Evolutionary conservation across 2,797 vertebrate species (phyloP).

Genomic region (Danionella dracula): DNA sequence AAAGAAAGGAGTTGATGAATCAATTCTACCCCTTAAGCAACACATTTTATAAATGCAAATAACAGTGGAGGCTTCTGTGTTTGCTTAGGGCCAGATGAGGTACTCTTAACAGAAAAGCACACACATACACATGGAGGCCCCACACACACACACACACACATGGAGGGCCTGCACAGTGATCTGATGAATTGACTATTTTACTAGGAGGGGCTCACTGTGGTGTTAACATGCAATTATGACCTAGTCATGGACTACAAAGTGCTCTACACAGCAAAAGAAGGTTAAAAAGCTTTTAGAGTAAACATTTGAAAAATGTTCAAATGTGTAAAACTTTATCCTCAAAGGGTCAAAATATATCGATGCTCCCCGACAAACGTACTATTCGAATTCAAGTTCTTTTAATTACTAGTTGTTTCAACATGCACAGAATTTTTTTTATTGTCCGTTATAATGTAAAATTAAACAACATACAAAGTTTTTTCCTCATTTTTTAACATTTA

Average conservation of each 20-base stretch:
- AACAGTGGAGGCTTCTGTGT: slow-evolving; percentile 54
- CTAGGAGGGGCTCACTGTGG: slow-evolving; percentile 60
- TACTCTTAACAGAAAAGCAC: slow-evolving; percentile 44
- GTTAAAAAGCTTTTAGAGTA: slow-evolving; percentile 45
- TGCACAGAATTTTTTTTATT: no score
- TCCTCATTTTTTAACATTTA: no score
- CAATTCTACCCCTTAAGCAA: slow-evolving; percentile 71
- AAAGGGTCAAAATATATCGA: no score
- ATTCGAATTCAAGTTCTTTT: no score
- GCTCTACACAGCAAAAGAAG: slow-evolving; percentile 59
- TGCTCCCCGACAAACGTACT: no score
- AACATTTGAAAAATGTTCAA: slow-evolving; percentile 40
- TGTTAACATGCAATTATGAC: slow-evolving; percentile 72
- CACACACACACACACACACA: slow-evolving; percentile 35
- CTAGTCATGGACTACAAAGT: slow-evolving; percentile 70
- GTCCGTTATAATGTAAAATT: no score
- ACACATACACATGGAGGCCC: slow-evolving; percentile 33
- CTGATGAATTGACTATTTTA: slow-evolving; percentile 70
- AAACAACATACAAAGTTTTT: no score
- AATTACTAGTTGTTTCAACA: no score
- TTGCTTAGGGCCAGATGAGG: slow-evolving; percentile 59
- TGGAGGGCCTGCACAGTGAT: slow-evolving; percentile 33
- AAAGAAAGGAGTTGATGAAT: slow-evolving; percentile 39
- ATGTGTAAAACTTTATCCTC: no score
- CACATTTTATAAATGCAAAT: slow-evolving; percentile 62